These are phyloP conservation scores for Mormyrus proboscirostris DNA, from an alignment of 2,797 vertebrate species.

Conservation along the genomic window DNA sequence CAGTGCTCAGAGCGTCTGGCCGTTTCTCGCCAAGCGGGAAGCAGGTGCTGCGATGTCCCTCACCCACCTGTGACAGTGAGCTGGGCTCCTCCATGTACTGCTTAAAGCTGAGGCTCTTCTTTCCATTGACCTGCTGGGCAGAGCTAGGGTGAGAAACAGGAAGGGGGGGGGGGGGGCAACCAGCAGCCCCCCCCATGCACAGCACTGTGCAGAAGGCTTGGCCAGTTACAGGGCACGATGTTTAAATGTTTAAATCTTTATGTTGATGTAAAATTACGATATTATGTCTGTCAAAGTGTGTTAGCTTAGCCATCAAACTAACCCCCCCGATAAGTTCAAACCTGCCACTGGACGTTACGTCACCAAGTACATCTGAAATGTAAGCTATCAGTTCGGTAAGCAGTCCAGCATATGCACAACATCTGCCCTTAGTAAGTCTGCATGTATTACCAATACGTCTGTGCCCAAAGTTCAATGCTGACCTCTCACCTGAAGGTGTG, in stretches of 20 bases:
- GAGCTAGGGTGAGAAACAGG: not conserved
- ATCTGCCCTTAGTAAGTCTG: not conserved
- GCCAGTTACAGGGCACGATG: not conserved
- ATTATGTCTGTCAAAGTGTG: not conserved
- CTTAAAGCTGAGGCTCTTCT: constrained; percentile 87
- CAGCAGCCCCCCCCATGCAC: not conserved
- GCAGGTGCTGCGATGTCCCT: not conserved
- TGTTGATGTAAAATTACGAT: not conserved
- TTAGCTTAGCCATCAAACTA: not conserved
- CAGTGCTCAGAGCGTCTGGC: constrained; percentile 14
- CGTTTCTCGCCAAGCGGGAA: not conserved
- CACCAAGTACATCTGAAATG: not conserved
- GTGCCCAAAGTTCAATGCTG: not conserved
- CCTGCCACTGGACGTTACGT: not conserved
- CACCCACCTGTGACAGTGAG: constrained; percentile 70
- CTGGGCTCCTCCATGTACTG: constrained; percentile 76
- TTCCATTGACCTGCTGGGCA: constrained; percentile 67
- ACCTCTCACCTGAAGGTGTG: constrained; percentile 79
- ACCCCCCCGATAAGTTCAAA: not conserved
- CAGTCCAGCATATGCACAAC: not conserved
- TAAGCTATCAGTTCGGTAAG: not conserved
- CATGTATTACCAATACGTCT: not conserved
- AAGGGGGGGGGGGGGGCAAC: not conserved
- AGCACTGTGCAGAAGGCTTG: not conserved
- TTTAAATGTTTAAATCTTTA: not conserved